These are phyloP conservation scores for Platycheirus albimanus DNA, from an alignment of 2,888 invertebrate species.

Conservation along the genomic window DNA sequence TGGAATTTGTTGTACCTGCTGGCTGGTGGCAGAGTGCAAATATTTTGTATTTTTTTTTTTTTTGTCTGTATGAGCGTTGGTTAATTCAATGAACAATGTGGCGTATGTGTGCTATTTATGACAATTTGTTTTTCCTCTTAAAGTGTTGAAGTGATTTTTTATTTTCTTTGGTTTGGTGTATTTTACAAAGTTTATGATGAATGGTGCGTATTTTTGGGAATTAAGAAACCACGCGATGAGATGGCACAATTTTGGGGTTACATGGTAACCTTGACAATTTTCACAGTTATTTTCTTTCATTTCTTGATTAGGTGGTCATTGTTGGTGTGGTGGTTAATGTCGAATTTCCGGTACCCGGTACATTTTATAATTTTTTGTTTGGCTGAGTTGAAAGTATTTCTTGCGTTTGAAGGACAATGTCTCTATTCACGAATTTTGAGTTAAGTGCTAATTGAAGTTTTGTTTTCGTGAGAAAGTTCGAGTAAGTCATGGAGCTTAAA, in stretches of 20 bases:
- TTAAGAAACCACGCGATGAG: constrained; percentile 47
- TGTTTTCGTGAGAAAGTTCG: background rate
- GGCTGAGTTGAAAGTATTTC: background rate
- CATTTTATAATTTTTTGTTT: constrained; percentile 20
- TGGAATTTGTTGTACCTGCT: constrained; percentile 23
- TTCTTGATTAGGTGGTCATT: background rate
- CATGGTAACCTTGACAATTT: constrained; percentile 59
- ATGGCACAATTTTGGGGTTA: constrained; percentile 31
- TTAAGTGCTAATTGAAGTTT: background rate
- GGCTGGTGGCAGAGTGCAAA: constrained; percentile 55
- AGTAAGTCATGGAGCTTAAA: background rate
- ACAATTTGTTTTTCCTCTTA: constrained; percentile 2
- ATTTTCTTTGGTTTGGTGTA: background rate
- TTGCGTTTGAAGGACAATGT: constrained; percentile 41
- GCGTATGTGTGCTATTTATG: constrained; percentile 40
- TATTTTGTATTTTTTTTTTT: constrained; percentile 51
- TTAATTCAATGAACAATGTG: constrained; percentile 48
- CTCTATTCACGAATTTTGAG: background rate
- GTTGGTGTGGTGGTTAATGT: constrained; percentile 1
- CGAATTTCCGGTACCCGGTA: constrained; percentile 50
- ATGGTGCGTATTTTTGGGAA: constrained; percentile 25
- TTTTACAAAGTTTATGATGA: constrained; percentile 16
- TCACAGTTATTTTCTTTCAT: constrained; percentile 44
- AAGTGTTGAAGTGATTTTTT: background rate
- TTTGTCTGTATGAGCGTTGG: background rate